Conservation (phyloP, 1,140 invertebrate genomes). For the Linepithema humile region DNA sequence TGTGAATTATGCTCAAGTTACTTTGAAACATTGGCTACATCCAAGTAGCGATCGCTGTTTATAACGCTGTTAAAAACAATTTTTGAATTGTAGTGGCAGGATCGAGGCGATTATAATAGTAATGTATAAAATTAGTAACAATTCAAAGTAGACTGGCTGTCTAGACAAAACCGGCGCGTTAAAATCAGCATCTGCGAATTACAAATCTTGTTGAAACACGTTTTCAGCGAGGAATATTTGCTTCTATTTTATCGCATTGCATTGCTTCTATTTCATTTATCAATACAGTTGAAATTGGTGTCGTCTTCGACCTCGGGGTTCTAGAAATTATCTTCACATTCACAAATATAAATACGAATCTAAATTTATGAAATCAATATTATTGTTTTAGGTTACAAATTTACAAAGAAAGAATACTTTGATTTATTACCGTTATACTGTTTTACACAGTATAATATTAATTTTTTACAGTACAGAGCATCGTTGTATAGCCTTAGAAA, state of each 20-base stretch:
- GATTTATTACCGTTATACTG: neutral
- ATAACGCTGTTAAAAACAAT: neutral
- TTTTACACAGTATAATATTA: neutral
- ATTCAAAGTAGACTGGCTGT: neutral
- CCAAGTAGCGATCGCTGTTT: neutral
- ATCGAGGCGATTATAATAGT: neutral
- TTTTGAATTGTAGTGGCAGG: neutral
- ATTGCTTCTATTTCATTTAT: neutral
- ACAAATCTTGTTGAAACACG: neutral
- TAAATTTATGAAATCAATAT: neutral
- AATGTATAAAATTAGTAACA: neutral
- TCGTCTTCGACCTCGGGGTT: neutral
- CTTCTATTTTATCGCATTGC: too few relatives aligned
- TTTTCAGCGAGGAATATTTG: neutral
- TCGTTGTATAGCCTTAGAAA: too few relatives aligned
- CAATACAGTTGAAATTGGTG: neutral
- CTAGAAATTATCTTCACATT: neutral
- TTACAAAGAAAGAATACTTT: neutral
- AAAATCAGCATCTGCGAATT: neutral
- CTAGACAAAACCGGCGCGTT: neutral
- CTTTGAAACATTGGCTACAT: neutral
- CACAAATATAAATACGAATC: neutral
- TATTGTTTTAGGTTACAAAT: neutral
- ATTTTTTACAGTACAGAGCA: neutral
- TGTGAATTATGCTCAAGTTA: neutral